Evolutionary conservation across 2,797 vertebrate genomes (phyloP).

Genomic region (Caiman crocodilus): DNA sequence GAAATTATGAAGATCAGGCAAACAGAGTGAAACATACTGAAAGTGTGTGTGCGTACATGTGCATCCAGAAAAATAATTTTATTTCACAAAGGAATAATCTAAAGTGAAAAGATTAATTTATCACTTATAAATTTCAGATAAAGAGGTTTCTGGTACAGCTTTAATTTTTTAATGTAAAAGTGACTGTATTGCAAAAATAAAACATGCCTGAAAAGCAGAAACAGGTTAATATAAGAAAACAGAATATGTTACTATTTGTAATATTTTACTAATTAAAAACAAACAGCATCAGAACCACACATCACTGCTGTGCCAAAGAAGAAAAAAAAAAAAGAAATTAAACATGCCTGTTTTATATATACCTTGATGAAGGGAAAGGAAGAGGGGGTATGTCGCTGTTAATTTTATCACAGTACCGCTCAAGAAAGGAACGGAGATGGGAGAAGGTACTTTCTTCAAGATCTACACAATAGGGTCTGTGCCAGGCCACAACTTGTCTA

Average conservation of each 20-base stretch:
- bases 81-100: not conserved
- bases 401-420: constrained; percentile 89
- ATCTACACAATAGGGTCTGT: constrained; percentile 88
- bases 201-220: not conserved
- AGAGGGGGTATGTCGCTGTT: constrained; percentile 88
- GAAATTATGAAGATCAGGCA: too few species aligned
- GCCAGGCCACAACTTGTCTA: constrained; percentile 90
- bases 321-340: not conserved
- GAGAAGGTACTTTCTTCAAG: constrained; percentile 90
- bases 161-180: not conserved
- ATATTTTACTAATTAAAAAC: not conserved
- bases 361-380: constrained; percentile 90
- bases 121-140: not conserved
- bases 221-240: not conserved
- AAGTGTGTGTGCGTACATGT: too few species aligned
- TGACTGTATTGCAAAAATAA: not conserved
- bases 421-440: constrained; percentile 87
- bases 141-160: not conserved
- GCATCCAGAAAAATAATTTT: too few species aligned
- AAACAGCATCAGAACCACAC: not conserved
- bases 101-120: not conserved
- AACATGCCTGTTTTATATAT: not conserved
- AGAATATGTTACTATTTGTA: not conserved
- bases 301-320: not conserved
- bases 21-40: too few species aligned